Evolutionary conservation across 2,888 invertebrate genomes (phyloP).

Genomic region (Notodonta dromedarius): DNA sequence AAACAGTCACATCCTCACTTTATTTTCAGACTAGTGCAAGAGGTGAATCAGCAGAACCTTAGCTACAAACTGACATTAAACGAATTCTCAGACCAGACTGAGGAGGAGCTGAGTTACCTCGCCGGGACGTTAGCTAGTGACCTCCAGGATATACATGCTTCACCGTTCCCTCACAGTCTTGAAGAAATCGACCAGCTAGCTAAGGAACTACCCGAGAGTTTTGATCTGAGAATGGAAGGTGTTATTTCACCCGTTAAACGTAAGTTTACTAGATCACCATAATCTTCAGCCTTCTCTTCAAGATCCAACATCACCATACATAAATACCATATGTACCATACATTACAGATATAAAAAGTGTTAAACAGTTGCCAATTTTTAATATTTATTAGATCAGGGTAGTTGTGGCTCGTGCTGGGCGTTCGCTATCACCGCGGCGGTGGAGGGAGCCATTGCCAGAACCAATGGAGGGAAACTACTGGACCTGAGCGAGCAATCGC

Average conservation of each 20-base stretch:
- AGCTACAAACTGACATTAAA: conserved; percentile 53
- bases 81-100: conserved; percentile 51
- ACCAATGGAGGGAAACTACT: conserved; percentile 46
- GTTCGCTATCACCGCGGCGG: conserved; percentile 49
- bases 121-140: conserved; percentile 34
- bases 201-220: conserved; percentile 46
- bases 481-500: conserved; percentile 59
- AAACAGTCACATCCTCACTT: neutral
- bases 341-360: too few relatives aligned
- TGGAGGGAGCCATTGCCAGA: conserved; percentile 55
- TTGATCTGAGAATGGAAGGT: conserved; percentile 56
- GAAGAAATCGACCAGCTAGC: conserved; percentile 37
- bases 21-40: conserved; percentile 41
- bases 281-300: too few relatives aligned
- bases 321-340: too few relatives aligned
- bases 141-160: conserved; percentile 17
- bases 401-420: conserved; percentile 63
- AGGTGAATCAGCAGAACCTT: conserved; percentile 51
- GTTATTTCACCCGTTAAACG: conserved; percentile 49
- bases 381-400: conserved; percentile 48
- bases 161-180: conserved; percentile 45
- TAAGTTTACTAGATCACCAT: conserved; percentile 31
- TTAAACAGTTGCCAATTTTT: too few relatives aligned
- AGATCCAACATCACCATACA: too few relatives aligned
- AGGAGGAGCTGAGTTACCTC: conserved; percentile 41